Evolutionary conservation across 2,888 invertebrate genomes (phyloP).

Genomic region (Cremastobaeus sp.): DNA sequence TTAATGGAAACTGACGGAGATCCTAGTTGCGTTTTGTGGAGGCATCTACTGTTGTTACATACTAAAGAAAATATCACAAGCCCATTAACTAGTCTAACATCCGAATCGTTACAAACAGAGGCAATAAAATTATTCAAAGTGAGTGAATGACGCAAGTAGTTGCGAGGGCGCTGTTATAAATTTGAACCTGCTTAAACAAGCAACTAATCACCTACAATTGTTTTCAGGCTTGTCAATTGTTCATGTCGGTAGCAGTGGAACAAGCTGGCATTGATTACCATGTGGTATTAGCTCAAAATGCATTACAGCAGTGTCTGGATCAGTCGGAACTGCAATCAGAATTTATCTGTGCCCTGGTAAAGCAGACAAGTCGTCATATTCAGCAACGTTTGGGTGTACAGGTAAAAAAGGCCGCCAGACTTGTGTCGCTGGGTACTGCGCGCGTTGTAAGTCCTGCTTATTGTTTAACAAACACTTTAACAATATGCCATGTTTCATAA

Average conservation of each 20-base stretch:
- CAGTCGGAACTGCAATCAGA: constrained; percentile 95
- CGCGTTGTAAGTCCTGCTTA: constrained; percentile 79
- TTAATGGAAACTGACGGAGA: constrained; percentile 98
- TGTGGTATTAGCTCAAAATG: constrained; percentile 97
- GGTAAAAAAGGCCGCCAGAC: constrained; percentile 83
- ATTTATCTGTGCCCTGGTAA: constrained; percentile 92
- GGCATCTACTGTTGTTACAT: constrained; percentile 93
- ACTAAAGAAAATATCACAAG: constrained; percentile 94
- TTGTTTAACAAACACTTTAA: constrained; percentile 76
- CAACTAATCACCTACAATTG: neutral
- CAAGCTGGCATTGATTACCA: constrained; percentile 98
- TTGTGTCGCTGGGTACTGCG: constrained; percentile 79
- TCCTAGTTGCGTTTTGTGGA: constrained; percentile 94
- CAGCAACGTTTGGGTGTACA: constrained; percentile 88
- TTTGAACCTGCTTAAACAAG: neutral
- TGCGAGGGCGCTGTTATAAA: neutral
- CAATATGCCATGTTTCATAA: constrained; percentile 71
- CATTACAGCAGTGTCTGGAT: constrained; percentile 94
- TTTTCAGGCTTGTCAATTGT: constrained; percentile 92
- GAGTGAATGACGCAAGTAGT: neutral
- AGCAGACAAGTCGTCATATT: constrained; percentile 93
- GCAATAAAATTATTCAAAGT: constrained; percentile 97
- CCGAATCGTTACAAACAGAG: constrained; percentile 92
- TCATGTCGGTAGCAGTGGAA: constrained; percentile 97
- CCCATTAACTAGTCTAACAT: constrained; percentile 93